These are phyloP conservation scores for Epicampocera succincta DNA, from an alignment of 2,888 invertebrate species.

Conservation along the genomic window DNA sequence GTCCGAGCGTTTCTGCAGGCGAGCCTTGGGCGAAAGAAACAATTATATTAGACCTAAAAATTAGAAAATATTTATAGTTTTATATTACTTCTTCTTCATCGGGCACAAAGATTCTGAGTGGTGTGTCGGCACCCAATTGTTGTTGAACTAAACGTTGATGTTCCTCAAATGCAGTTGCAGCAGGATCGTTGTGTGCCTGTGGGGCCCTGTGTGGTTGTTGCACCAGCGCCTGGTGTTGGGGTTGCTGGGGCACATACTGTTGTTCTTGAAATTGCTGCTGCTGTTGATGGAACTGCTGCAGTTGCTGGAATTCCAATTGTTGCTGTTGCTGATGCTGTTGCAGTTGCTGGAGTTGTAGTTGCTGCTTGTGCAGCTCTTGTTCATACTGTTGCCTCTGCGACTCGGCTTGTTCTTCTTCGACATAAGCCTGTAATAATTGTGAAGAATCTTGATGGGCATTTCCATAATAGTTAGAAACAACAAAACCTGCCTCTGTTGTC, in stretches of 20 bases:
- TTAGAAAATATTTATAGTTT: no score
- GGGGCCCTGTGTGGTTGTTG: constrained; percentile 55
- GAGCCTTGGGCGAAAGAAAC: constrained; percentile 71
- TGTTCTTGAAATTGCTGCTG: constrained; percentile 70
- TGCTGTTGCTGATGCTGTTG: constrained; percentile 70
- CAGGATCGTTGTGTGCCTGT: constrained; percentile 69
- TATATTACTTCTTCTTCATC: constrained; percentile 79
- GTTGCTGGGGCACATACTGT: constrained; percentile 62
- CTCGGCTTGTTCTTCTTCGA: constrained; percentile 76
- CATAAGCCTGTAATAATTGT: constrained; percentile 78
- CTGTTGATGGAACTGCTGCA: constrained; percentile 72
- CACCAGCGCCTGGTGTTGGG: constrained; percentile 58
- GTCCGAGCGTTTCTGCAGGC: constrained; percentile 77
- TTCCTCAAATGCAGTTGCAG: constrained; percentile 77
- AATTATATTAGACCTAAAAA: background rate
- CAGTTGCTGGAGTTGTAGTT: constrained; percentile 72
- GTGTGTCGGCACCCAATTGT: constrained; percentile 78
- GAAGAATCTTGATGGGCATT: constrained; percentile 77
- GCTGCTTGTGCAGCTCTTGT: constrained; percentile 67
- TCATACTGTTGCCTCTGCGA: constrained; percentile 73
- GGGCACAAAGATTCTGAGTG: constrained; percentile 82
- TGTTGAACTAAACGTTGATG: constrained; percentile 78
- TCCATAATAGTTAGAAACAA: constrained; percentile 80
- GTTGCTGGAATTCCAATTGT: constrained; percentile 70
- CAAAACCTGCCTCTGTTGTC: constrained; percentile 78